Evolutionary conservation across 1,140 invertebrate species (phyloP).

Genomic region (Cardiocondyla obscurior): DNA sequence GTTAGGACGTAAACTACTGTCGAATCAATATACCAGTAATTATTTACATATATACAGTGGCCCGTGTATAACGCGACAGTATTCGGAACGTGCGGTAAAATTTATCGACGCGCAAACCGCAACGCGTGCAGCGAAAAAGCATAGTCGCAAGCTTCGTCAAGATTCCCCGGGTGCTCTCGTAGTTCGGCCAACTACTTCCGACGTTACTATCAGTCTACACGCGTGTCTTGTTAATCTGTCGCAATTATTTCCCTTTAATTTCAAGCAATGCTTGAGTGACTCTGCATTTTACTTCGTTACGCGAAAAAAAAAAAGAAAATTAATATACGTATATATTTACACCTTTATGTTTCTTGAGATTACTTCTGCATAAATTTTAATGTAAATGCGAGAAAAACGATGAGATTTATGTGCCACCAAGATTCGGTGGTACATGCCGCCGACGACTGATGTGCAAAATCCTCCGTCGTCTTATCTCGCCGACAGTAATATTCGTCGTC

Average conservation of each 20-base stretch:
- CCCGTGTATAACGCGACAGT: constrained; percentile 1
- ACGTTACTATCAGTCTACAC: background rate
- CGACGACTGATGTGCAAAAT: constrained; percentile 15
- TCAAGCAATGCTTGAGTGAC: background rate
- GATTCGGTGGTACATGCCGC: background rate
- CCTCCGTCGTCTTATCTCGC: background rate
- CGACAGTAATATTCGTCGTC: constrained; percentile 74
- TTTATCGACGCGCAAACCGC: constrained; percentile 17
- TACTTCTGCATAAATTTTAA: constrained; percentile 22
- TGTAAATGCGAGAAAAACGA: constrained; percentile 7
- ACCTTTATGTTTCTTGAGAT: background rate
- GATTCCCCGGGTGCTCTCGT: constrained; percentile 8
- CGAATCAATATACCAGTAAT: background rate
- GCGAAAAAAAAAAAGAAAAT: background rate
- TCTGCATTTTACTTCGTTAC: background rate
- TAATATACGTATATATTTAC: constrained; percentile 1
- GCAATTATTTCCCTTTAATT: constrained; percentile 15
- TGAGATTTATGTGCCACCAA: background rate
- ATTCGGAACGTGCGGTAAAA: constrained; percentile 46
- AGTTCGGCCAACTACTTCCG: constrained; percentile 37
- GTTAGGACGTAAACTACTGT: background rate
- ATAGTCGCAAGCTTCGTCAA: constrained; percentile 30
- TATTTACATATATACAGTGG: constrained; percentile 41
- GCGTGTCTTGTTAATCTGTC: background rate
- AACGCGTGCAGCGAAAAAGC: constrained; percentile 14